These are phyloP conservation scores for Acrobasis suavella DNA, from an alignment of 2,888 invertebrate species.

Conservation along the genomic window DNA sequence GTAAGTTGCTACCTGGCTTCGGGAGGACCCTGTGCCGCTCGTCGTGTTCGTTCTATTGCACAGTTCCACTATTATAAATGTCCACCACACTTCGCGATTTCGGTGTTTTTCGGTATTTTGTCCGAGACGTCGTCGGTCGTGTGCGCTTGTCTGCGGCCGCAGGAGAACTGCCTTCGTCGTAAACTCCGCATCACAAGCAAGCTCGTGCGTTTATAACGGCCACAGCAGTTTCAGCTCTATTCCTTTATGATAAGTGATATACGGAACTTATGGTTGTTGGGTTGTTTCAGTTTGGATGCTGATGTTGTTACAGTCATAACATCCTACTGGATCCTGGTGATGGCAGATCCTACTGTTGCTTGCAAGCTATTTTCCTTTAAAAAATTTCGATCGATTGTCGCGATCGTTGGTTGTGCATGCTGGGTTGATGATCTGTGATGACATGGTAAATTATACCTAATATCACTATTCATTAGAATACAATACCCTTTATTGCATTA, in stretches of 20 bases:
- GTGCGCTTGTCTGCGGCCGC: constrained; percentile 5
- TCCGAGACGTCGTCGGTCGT: background rate
- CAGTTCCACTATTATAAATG: constrained; percentile 28
- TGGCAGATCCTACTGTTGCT: background rate
- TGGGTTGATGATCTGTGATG: too few relatives aligned
- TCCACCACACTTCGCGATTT: constrained; percentile 21
- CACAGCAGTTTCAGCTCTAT: constrained; percentile 6
- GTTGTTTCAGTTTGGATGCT: background rate
- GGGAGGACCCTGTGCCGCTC: constrained; percentile 22
- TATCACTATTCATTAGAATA: too few relatives aligned
- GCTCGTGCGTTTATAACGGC: constrained; percentile 6
- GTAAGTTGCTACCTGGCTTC: constrained; percentile 39
- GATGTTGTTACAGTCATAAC: background rate
- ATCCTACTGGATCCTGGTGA: constrained; percentile 11
- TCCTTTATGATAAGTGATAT: background rate
- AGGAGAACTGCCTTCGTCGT: constrained; percentile 14
- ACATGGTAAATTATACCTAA: too few relatives aligned
- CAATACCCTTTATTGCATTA: too few relatives aligned
- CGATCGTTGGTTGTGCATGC: too few relatives aligned
- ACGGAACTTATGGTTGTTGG: background rate
- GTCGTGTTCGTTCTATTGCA: constrained; percentile 27
- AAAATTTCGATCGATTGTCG: background rate
- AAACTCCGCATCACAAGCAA: background rate
- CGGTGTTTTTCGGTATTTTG: constrained; percentile 17
- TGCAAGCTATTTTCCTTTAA: background rate